Base-by-base conservation (phyloP, 2,888 invertebrate genomes). In the Caenorhabditis imperialis region DNA sequence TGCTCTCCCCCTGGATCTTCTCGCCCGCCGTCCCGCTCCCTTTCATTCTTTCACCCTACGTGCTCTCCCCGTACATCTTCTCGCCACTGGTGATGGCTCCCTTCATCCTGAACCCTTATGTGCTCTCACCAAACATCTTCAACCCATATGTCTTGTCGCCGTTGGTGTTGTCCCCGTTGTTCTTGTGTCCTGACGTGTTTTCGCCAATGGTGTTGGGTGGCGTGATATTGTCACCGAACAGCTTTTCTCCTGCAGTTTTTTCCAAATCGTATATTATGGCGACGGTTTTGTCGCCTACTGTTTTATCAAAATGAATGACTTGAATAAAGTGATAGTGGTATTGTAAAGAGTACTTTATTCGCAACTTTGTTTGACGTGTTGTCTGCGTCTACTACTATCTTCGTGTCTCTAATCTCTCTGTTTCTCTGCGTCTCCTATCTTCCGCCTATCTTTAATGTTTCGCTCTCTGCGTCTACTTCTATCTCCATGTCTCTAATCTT, bases 81-180 rank as follows among this genome's bases (percentile, higher is more conserved):
- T 75, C 75, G 3, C 76, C 76, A n/a, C 33, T 79, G 0, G 82
- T 80, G 20, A 78, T 83, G 78, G 81, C 82, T 8, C 83, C 83
- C 2, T 83, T 83, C 48, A 83, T 83, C 53, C 74, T 83, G 6
- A 78, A 61, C 47, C 76, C 78, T 1, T 78, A 78, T 30, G 69
- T 76, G 0, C 37, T 78, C 1, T 75, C 78, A 3, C 69, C 77
- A 4, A 72, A 81, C 51, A 70, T 83, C 14, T 72, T 85, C 62
- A 85, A 85, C 47, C 83, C 83, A 0, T 85, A 85, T 60, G 81
- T 84, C 1, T 67, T 85, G 3, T 78, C 78, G 7, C 83, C 85
- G 8, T 62, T 84, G 8, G 79, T 85, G 18, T 63, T 84, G 1
- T 67, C 58, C 6, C 70, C 75, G 1, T 18, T 75, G 1, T 62